phyloP scores from a whole-genome alignment of 2,113 vertebrate species.

The Brachirus orientalis region DNA sequence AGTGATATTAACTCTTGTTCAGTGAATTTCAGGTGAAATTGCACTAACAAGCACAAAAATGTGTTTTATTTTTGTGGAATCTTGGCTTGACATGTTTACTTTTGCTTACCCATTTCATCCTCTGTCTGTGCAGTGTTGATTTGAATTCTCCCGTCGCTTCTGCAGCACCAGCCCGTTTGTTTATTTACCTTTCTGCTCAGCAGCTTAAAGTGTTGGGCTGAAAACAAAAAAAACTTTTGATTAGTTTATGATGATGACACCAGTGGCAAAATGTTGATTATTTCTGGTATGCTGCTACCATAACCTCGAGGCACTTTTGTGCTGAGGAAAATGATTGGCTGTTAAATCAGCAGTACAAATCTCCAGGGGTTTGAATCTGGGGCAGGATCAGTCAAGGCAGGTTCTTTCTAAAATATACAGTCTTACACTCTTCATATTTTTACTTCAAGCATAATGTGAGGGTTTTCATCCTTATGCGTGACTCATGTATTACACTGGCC shows the following conservation, averaged over 20 bases:
- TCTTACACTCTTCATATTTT: slow-evolving; percentile 9
- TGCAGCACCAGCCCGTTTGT: slow-evolving; percentile 2
- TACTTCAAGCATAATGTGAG: too few relatives aligned
- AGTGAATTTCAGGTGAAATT: neutral
- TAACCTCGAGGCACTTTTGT: slow-evolving; percentile 20
- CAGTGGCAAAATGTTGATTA: slow-evolving; percentile 23
- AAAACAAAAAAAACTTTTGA: slow-evolving; percentile 32
- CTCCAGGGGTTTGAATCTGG: slow-evolving; percentile 25
- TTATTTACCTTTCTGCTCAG: slow-evolving; percentile 15
- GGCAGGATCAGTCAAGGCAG: slow-evolving; percentile 19
- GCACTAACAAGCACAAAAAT: neutral
- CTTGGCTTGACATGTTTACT: neutral
- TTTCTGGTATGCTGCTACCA: slow-evolving; percentile 3
- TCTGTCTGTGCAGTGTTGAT: slow-evolving; percentile 7
- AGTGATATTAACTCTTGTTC: too few relatives aligned
- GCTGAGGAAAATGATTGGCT: slow-evolving; percentile 7
- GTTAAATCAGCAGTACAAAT: slow-evolving; percentile 21
- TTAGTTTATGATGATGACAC: slow-evolving; percentile 33
- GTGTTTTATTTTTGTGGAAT: slow-evolving; percentile 1
- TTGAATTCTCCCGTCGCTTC: slow-evolving; percentile 1
- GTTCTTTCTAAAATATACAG: slow-evolving; percentile 9
- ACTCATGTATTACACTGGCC: too few relatives aligned
- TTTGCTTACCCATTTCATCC: neutral
- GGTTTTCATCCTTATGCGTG: too few relatives aligned
- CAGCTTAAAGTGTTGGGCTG: slow-evolving; percentile 12